A percentile compares a stretch with the other conserved stretches of the same genome.
Conservation (phyloP, 1,140 invertebrate genomes). For the Drosophila kohkoa region DNA sequence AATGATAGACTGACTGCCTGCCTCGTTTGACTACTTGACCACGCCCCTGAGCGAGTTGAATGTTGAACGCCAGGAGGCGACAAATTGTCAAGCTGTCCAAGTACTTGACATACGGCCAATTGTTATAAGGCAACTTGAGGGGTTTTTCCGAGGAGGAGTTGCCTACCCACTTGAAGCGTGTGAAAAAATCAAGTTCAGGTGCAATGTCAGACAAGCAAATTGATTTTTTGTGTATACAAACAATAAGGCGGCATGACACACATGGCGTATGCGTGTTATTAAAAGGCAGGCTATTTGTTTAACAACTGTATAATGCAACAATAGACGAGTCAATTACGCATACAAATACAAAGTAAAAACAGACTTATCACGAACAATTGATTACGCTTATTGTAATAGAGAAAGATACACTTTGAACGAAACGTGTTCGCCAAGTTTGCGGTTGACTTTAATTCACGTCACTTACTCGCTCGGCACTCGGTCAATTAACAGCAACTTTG, state of each 20-base stretch:
- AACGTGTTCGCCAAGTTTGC: neutral
- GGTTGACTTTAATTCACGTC: neutral
- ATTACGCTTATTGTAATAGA: neutral
- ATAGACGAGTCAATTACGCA: conserved; percentile 49
- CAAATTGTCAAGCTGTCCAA: conserved; percentile 39
- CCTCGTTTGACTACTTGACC: conserved; percentile 32
- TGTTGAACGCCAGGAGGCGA: conserved; percentile 23
- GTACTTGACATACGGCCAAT: conserved; percentile 55
- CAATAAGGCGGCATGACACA: neutral
- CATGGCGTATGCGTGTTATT: conserved; percentile 44
- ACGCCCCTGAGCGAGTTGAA: conserved; percentile 4
- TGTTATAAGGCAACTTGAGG: conserved; percentile 24
- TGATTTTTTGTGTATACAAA: conserved; percentile 33
- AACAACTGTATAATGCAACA: conserved; percentile 35
- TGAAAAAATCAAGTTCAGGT: conserved; percentile 50
- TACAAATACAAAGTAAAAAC: conserved; percentile 15
- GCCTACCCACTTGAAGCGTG: conserved; percentile 6
- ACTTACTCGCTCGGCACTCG: conserved; percentile 13
- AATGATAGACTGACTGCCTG: conserved; percentile 51
- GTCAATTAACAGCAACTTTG: conserved; percentile 61
- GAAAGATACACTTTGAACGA: neutral
- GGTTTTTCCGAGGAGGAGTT: neutral
- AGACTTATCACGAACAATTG: neutral
- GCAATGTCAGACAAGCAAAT: conserved; percentile 42
- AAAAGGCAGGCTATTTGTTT: conserved; percentile 36